Percentiles rank a stretch among this genome's conserved stretches.
Evolutionary conservation across 1,140 invertebrate species (phyloP).

Genomic region (Homarus americanus): DNA sequence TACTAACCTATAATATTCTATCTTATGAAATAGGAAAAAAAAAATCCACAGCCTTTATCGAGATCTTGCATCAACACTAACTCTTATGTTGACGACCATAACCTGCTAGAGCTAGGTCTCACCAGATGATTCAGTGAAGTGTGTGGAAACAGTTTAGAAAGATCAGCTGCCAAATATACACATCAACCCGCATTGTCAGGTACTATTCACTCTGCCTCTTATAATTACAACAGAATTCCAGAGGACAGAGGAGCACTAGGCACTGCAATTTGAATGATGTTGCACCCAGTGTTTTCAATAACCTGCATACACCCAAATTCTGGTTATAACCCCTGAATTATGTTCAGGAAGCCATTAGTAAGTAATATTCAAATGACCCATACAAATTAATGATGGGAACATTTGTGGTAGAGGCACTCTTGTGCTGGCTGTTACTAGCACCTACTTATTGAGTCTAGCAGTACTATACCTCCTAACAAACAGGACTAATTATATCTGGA

Average conservation of each 20-base stretch:
- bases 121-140: not conserved
- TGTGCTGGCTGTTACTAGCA: slow-evolving; percentile 11
- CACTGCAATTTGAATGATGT: slow-evolving; percentile 30
- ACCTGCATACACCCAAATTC: not conserved
- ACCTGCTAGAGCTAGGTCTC: not conserved
- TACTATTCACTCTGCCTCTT: slow-evolving; percentile 8
- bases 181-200: slow-evolving; percentile 25
- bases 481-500: not conserved
- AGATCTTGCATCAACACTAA: not conserved
- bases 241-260: slow-evolving; percentile 29
- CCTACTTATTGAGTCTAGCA: not conserved
- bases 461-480: not conserved
- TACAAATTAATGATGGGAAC: not conserved
- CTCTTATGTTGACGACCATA: not conserved
- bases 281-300: slow-evolving; percentile 18
- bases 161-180: slow-evolving; percentile 28
- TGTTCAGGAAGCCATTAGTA: not conserved
- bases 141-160: slow-evolving; percentile 16
- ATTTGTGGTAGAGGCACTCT: slow-evolving; percentile 18
- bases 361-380: not conserved
- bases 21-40: too few relatives aligned
- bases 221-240: not conserved
- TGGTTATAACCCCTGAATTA: not conserved
- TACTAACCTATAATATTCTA: too few relatives aligned
- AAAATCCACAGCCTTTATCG: not conserved